phyloP scores from a whole-genome alignment of 1,140 invertebrate genomes.

The Antheraea pernyi region DNA sequence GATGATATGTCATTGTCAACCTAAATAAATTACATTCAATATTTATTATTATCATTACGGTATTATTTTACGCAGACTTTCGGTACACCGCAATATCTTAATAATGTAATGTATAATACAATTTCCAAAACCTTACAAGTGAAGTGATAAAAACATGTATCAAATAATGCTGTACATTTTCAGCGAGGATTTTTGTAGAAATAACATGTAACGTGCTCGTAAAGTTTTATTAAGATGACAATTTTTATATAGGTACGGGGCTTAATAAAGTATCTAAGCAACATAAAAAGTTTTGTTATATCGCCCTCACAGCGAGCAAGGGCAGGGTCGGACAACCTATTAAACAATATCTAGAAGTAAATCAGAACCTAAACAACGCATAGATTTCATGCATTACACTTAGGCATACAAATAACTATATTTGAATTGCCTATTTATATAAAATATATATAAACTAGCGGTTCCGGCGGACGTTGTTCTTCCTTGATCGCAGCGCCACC shows the following conservation, averaged over 20 bases:
- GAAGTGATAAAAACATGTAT: not conserved
- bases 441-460: too few relatives aligned
- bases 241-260: slow-evolving; percentile 1
- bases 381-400: not conserved
- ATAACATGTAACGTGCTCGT: not conserved
- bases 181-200: not conserved
- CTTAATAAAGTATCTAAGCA: slow-evolving; percentile 2
- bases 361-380: not conserved
- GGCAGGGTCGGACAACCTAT: not conserved
- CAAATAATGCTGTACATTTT: not conserved
- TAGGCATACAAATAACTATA: too few relatives aligned
- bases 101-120: not conserved
- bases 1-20: not conserved
- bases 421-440: too few relatives aligned
- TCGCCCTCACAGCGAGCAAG: not conserved
- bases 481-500: too few relatives aligned
- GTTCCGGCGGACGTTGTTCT: too few relatives aligned
- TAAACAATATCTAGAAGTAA: not conserved
- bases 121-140: not conserved
- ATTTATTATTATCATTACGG: not conserved
- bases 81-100: not conserved
- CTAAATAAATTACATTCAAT: not conserved
- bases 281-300: slow-evolving; percentile 5
- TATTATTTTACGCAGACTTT: not conserved
- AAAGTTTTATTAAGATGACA: not conserved